A percentile compares a stretch with the other conserved stretches of the same genome.
Conservation (phyloP, 2,797 vertebrate genomes). For the Peromyscus attwateri region DNA sequence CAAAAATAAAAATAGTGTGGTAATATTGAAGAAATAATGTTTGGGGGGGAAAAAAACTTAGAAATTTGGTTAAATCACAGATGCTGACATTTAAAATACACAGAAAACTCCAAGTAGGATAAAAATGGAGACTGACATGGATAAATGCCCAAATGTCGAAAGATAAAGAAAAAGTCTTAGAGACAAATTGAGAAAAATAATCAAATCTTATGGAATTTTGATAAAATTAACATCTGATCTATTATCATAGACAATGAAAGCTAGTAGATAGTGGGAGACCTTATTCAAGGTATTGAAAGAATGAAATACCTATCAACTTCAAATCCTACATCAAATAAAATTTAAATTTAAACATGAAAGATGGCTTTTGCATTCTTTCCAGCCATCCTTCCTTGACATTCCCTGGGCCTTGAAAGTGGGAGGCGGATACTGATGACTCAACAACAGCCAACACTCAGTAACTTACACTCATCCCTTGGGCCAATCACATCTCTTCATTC, state of each 20-base stretch:
- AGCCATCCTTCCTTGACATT: no score
- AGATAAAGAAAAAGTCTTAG: neutral
- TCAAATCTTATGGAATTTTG: neutral
- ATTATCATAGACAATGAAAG: neutral
- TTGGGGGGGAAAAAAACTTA: neutral
- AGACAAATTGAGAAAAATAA: neutral
- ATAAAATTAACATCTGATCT: neutral
- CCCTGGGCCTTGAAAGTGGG: neutral
- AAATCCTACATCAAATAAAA: neutral
- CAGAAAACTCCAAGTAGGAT: neutral
- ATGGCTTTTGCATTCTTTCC: no score
- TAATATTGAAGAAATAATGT: neutral
- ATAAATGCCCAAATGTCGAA: neutral
- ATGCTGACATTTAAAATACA: neutral
- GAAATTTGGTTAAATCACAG: neutral
- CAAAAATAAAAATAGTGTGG: neutral
- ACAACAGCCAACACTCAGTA: neutral
- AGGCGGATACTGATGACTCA: neutral
- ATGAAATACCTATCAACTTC: neutral
- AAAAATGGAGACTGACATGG: neutral
- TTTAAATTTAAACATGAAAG: neutral
- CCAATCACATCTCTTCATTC: neutral
- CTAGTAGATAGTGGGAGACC: neutral
- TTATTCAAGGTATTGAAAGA: neutral
- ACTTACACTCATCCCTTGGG: neutral